Base-by-base conservation (phyloP, 37 sponge, comb jelly and placozoan species). In the Axinella damicornis region DNA sequence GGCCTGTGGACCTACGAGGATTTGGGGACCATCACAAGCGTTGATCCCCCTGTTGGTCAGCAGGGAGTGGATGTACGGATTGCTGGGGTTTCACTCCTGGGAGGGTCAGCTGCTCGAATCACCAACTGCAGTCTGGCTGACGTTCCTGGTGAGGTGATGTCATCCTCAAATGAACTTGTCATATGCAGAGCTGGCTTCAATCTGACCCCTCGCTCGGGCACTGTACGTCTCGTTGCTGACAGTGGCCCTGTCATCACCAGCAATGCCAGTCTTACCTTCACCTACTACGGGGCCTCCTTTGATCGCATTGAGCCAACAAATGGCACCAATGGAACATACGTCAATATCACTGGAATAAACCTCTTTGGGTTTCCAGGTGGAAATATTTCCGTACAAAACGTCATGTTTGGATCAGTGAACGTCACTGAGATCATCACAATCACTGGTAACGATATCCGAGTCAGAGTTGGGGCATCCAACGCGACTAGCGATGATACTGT, bases 291-390 rank as follows among this genome's bases (percentile, higher is more conserved):
- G 0, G 87, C 86, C 5, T 31, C 9, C 19, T 71, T 95, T 5
- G 34, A 37, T 4, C 2, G 31, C 2, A 81, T 91, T 31, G 12
- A 54, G 0, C 92, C 92, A 0, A 41, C 57, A 27, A 37, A 27
- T 40, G 95, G 92, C 20, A 86, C 79, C n/a, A 77, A 67, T 28
- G 95, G 92, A 0, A 95, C 95, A 20, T 19, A 30, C 2, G 86
- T 95, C 0, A 71, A 12, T 22, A 79, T 95, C 28, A 76, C 24
- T 34, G 95, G 95, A 9, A 36, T 27, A 0, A 79, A 83, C 56
- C 70, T 94, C 22, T 35, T 81, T 31, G 87, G 88, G 34, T 55
- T 15, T 36, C 82, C 72, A 28, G 34, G 52, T 31, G 52, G 34
- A 32, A 18, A 46, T 6, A 24, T 25, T n/a, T 41, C 64, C 15